Evolutionary conservation across 2,888 invertebrate species (phyloP), one percentile per base, ranked within the genome.

Genomic region (Acanthopleura granulata): DNA sequence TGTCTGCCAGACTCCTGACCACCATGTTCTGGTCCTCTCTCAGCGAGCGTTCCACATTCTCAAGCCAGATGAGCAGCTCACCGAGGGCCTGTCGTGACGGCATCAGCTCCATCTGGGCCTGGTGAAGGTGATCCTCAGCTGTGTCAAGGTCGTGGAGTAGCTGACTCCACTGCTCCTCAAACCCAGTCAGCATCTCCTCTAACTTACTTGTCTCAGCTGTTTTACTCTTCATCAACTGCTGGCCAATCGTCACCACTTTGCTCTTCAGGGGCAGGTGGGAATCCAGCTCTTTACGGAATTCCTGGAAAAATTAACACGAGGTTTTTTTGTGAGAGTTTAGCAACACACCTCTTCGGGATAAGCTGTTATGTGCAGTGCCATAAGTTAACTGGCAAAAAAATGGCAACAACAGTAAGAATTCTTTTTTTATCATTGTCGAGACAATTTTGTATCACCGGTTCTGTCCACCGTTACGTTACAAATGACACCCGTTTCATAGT

Each of bases 71-170:
- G 25, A 80, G 80, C 29, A 89, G 85, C 74, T 89, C 89, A 29
- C 81, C 81, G 15, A 89, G 84, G 12, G 89, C 87, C 77, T 89
- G 89, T 61, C 88, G 78, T 0, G 88, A 89, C 0, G 89, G 89
- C 86, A 89, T 84, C 78, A 88, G 82, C 73, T 88, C 86, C 88
- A 89, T 88, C 81, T 89, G 89, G 14, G 86, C 86, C 70, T 84
- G 82, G 78, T 88, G 88, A 18, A 89, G 83, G 70, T 83, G 83
- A 69, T 86, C 86, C 78, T 88, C 88, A 25, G 84, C 82, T 74
- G 80, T 81, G 74, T 79, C 82, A 75, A 88, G 84, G 62, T 86
- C 85, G 62, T 82, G 80, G 76, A 86, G 83, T 29, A 89, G 84
- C 50, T 82, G 79, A 9, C 75, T 77, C 89, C 89, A 89, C 74